Evolutionary conservation across 2,113 vertebrate genomes (phyloP), one percentile per base, ranked within the genome.

Genomic region (Cebus imitator): DNA sequence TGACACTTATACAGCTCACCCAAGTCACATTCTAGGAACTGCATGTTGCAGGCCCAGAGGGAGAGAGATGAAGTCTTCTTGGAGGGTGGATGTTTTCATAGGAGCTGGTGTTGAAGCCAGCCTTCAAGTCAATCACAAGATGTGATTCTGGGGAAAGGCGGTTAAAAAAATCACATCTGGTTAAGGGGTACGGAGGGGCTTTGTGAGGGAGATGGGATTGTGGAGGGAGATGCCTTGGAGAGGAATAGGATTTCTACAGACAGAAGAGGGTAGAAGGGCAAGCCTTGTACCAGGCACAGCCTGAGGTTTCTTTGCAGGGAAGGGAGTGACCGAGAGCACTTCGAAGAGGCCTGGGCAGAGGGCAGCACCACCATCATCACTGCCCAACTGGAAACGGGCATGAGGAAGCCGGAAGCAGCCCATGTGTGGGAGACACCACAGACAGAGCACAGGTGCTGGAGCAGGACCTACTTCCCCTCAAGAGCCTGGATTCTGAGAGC

Each of bases 21-120:
- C 50, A 20, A 6, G 81, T 21, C 37, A 25, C 45, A 9, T 1
- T 1, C 3, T 55, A 45, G 37, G 37, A 87, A 17, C 3, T 4
- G 66, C 35, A 0, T 3, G 8, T 14, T 1, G n/a, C 45, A 50
- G 40, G 21, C 64, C n/a, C 6, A 0, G 7, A n/a, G 27, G 2
- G 3, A 64, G 64, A 27, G 18, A 40, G 32, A 16, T 16, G 0
- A 6, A 14, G 18, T 72, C 75, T 64, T 72, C 18, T 12, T 12
- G 45, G 57, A 64, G 50, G 23, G 12, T 8, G 27, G 21, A 0
- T n/a, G 50, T 72, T 32, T 55, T 55, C 70, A 3, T 20, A 70
- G 83, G 52, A 80, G 43, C 17, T 16, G 12, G 14, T 23, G 3
- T 20, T 43, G 61, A 75, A 50, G 27, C 30, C 12, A 4, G 3